phyloP scores from a whole-genome alignment of 2,888 invertebrate species.

The Ecliptopera silaceata region DNA sequence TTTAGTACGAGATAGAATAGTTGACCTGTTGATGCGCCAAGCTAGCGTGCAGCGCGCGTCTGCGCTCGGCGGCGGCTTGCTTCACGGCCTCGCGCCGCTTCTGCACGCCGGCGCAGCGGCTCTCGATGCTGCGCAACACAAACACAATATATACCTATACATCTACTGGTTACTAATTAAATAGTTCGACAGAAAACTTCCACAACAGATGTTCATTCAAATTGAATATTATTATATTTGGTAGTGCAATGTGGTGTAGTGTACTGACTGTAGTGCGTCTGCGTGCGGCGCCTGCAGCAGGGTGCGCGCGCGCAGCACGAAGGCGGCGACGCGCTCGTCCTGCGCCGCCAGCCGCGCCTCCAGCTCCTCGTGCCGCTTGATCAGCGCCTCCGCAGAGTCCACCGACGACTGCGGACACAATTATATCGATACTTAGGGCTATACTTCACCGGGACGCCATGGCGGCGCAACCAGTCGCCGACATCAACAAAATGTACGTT shows the following conservation, averaged over 20 bases:
- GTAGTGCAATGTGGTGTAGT: too few species aligned
- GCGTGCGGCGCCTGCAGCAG: conserved; percentile 91
- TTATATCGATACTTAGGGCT: too few species aligned
- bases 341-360: conserved; percentile 96
- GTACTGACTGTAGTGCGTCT: conserved; percentile 89
- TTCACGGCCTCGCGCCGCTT: conserved; percentile 89
- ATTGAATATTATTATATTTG: too few species aligned
- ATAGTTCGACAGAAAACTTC: too few species aligned
- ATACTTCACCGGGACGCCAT: too few species aligned
- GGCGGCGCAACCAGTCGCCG: too few species aligned
- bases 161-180: too few species aligned
- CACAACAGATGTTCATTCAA: too few species aligned
- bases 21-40: conserved; percentile 91
- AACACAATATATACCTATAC: not conserved
- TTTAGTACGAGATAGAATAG: too few species aligned
- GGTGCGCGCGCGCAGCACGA: conserved; percentile 92
- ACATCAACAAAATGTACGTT: too few species aligned
- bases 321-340: conserved; percentile 93
- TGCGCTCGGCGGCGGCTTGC: conserved; percentile 87
- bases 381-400: conserved; percentile 95
- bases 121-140: conserved; percentile 83
- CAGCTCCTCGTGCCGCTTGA: conserved; percentile 97
- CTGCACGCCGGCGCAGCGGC: conserved; percentile 89
- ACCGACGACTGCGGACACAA: conserved; percentile 86
- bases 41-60: conserved; percentile 90